Evolutionary conservation across 1,140 invertebrate genomes (phyloP).

Genomic region (Ridgeia piscesae): DNA sequence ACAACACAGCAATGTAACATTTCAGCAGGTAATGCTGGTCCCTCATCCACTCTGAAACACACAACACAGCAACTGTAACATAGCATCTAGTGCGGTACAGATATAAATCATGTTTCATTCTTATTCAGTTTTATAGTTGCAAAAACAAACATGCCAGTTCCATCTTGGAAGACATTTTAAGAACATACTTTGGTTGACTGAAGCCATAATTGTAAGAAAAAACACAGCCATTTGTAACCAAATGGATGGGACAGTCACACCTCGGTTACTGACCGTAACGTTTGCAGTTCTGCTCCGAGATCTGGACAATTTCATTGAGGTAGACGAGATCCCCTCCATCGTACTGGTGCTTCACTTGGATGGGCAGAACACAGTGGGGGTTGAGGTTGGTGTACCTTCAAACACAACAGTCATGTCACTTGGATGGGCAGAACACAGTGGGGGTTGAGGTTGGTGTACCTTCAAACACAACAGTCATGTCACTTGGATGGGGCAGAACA

Average conservation of each 20-base stretch:
- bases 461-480: too few species aligned
- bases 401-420: not conserved
- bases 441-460: too few species aligned
- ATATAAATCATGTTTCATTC: too few species aligned
- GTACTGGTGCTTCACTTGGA: conserved; percentile 63
- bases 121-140: too few species aligned
- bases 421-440: not conserved
- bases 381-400: conserved; percentile 63
- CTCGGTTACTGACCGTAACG: conserved; percentile 35
- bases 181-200: not conserved
- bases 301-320: conserved; percentile 48
- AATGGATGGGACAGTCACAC: not conserved
- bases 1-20: not conserved
- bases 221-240: too few species aligned
- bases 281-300: conserved; percentile 43
- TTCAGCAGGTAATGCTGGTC: too few species aligned
- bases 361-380: conserved; percentile 67
- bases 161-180: not conserved
- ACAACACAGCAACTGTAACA: too few species aligned
- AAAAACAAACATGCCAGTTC: not conserved
- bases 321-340: conserved; percentile 39
- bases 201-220: not conserved
- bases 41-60: too few species aligned
- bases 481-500: too few species aligned
- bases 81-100: too few species aligned